Base-by-base conservation (phyloP, 2,113 vertebrate genomes). In the Notarius lentiginosus region DNA sequence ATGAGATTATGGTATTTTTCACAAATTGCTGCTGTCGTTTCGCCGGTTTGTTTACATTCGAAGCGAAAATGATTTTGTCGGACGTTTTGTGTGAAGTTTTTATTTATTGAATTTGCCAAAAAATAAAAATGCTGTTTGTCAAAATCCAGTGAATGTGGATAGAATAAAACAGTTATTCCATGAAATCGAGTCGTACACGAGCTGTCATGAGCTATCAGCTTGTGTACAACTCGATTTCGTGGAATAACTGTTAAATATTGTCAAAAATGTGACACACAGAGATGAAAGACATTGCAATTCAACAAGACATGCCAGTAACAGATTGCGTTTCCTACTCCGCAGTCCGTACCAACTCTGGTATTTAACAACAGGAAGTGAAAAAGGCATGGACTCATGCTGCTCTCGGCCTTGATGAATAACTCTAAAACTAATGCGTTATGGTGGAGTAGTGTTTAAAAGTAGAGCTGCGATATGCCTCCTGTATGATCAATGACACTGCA, bases 401-500 rank as follows among this genome's bases (percentile, higher is more conserved):
- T 73, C 60, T 68, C 68, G 56, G 47, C 85, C 65, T 86, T 84
- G 65, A 86, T 81, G 79, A 89, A 89, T 88, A 85, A 89, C 86
- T 58, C 49, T 63, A 47, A 79, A 70, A 53, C 70, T 70, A 80
- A 87, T 55, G 77, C 56, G 49, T 79, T 55, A 82, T 72, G 56
- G 79, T 70, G 75, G 66, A 82, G 77, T 49, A 93, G 92, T 92
- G 90, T 94, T 93, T 93, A 89, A 94, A 92, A 94, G 95, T 92
- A 89, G 91, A 93, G 93, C 91, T 93, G 91, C 92, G 92, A 91
- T 88, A 91, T 89, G 93, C 92, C 93, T 92, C 88, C 92, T 91
- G 92, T 90, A 94, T 95, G 95, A 95, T 95, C 94, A 95, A 95
- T 95, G 95, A 93, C 94, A 93, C 93, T 86, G 90, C 92, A 93